phyloP scores from a whole-genome alignment of 2,888 invertebrate genomes.

The Drosophila austrosaltans region DNA sequence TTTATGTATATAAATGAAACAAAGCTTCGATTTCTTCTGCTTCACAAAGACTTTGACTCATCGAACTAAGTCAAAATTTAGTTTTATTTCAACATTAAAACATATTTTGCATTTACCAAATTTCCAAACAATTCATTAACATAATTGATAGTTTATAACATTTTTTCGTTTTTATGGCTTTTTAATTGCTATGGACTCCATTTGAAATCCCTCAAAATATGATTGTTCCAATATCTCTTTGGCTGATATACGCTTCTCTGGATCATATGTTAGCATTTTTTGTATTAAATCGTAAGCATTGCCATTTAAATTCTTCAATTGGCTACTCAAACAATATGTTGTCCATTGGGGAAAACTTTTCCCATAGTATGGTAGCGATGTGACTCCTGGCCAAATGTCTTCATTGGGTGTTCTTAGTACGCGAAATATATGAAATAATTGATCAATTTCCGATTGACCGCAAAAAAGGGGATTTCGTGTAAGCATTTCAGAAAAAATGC shows the following conservation, averaged over 20 bases:
- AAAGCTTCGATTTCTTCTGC: no score
- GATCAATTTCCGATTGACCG: constrained; percentile 99
- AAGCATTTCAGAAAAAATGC: constrained; percentile 99
- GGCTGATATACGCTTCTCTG: constrained; percentile 93
- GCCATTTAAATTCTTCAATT: constrained; percentile 89
- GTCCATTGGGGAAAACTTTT: constrained; percentile 97
- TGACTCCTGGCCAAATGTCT: constrained; percentile 97
- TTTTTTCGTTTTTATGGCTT: no score
- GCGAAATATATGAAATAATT: constrained; percentile 97
- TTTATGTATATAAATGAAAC: no score
- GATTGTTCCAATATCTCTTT: constrained; percentile 92
- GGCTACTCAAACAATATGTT: constrained; percentile 90
- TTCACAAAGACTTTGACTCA: no score
- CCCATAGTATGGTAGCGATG: constrained; percentile 96
- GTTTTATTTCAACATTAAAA: no score
- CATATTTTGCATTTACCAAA: no score
- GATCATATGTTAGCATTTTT: constrained; percentile 96
- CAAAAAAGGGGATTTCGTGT: constrained; percentile 97
- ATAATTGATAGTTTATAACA: no score
- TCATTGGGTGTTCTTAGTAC: constrained; percentile 97
- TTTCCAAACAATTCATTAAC: no score
- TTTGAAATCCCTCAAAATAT: constrained; percentile 91
- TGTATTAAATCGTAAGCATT: constrained; percentile 92
- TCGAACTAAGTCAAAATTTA: no score
- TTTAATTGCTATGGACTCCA: no score